A percentile compares a stretch with the other conserved stretches of the same genome.
Conservation (phyloP, 2,797 vertebrate species). For the Harpagifer antarcticus region DNA sequence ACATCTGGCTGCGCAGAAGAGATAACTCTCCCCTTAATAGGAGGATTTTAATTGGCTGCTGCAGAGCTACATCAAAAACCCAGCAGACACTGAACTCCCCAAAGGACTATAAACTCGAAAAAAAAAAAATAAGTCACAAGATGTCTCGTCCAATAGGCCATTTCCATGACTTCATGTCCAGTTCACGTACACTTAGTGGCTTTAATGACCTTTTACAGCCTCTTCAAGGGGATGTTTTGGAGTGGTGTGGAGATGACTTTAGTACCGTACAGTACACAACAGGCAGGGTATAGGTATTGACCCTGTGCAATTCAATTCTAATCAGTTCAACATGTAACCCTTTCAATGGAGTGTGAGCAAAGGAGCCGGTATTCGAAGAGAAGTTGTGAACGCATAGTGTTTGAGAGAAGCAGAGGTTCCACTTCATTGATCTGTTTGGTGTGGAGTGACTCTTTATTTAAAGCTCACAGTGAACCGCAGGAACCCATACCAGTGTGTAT, state of each 20-base stretch:
- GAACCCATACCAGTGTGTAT: conserved; percentile 51
- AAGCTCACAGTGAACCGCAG: conserved; percentile 71
- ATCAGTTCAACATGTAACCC: conserved; percentile 79
- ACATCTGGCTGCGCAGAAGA: conserved; percentile 77
- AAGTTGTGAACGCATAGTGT: conserved; percentile 54
- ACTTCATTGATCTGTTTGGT: conserved; percentile 76
- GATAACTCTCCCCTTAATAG: conserved; percentile 77
- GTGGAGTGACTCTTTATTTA: conserved; percentile 75
- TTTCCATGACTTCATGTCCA: conserved; percentile 69
- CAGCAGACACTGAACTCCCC: conserved; percentile 75
- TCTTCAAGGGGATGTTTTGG: conserved; percentile 56
- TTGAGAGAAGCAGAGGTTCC: conserved; percentile 62
- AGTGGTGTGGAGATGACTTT: conserved; percentile 54
- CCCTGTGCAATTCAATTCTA: conserved; percentile 75
- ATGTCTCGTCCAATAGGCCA: conserved; percentile 39
- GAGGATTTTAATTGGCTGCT: conserved; percentile 79
- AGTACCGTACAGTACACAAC: conserved; percentile 59
- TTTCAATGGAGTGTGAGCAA: conserved; percentile 62
- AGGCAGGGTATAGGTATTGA: conserved; percentile 73
- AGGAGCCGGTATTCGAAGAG: conserved; percentile 48
- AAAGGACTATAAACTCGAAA: conserved; percentile 67
- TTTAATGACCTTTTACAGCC: conserved; percentile 72
- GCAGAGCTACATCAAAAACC: conserved; percentile 78
- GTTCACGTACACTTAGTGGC: conserved; percentile 52
- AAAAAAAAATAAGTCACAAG: conserved; percentile 44